Base-by-base conservation (phyloP, 2,797 vertebrate species). In the Coreius guichenoti region DNA sequence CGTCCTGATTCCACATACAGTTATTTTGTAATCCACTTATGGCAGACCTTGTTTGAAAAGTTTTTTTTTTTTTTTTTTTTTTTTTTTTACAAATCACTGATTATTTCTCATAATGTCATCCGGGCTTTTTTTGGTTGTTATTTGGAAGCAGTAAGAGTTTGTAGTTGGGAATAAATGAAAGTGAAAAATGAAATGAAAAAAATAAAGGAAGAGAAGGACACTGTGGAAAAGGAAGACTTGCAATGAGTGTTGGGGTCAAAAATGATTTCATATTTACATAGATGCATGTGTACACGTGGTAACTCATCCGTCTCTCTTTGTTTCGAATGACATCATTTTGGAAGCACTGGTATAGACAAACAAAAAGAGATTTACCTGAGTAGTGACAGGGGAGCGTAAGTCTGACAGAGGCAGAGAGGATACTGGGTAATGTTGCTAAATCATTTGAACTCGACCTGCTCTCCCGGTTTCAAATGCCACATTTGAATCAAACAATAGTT, bases 331-430 rank as follows among this genome's bases (percentile, higher is more conserved):
- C 87, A 86, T 89, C 85, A 63, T 87, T 87, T 86, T 89, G 91
- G 91, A 91, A 91, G 91, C 89, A 91, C 89, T 90, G 84, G 85
- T 89, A 87, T 63, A 89, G 58, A 86, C 74, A 36, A 73, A 89
- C 81, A 82, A 82, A 87, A 88, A 90, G 86, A 91, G 79, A 91
- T 89, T 92, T 95, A 95, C 94, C 94, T 95, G 95, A 95, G 94
- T 94, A 90, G 92, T 93, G 92, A 92, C 77, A 83, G 89, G 89
- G 83, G 89, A 91, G 88, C 72, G 79, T 13, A 82, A 61, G 75
- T 83, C 77, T 54, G 65, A 75, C 29, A 65, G 74, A 85, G 39
- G 88, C 81, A 72, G 84, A 86, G 80, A 86, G 69, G 82, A 82
- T 74, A 82, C 61, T 86, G 86, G 86, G 68, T 56, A 65, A 86